A percentile compares a stretch with the other conserved stretches of the same genome.
These are phyloP conservation scores for Hypocryptadius cinnamomeus DNA, from an alignment of 2,113 vertebrate species.

Conservation along the genomic window DNA sequence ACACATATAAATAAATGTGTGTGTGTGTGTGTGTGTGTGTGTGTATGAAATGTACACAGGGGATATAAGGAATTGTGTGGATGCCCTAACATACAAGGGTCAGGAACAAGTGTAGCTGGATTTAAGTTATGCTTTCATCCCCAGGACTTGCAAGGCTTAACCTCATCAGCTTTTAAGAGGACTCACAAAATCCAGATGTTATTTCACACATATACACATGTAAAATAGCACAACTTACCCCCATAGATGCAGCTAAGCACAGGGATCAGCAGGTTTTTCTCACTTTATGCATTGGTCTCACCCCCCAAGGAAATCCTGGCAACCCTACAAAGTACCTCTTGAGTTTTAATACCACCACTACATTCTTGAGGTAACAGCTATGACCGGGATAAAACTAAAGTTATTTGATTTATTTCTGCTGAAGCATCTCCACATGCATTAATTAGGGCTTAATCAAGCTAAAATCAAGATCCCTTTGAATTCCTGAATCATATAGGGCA, in stretches of 20 bases:
- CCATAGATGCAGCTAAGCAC: not conserved
- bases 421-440: not conserved
- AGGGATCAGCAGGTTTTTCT: slow-evolving; percentile 39
- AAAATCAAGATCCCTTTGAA: not conserved
- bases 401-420: not conserved
- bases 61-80: not conserved
- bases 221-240: not conserved
- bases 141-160: not conserved
- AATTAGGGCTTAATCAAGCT: not conserved
- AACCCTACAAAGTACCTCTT: slow-evolving; percentile 1
- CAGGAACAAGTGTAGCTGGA: not conserved
- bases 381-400: not conserved
- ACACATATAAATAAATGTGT: not conserved
- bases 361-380: not conserved
- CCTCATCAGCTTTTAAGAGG: not conserved
- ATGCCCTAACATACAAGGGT: not conserved
- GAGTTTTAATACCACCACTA: not conserved
- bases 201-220: not conserved
- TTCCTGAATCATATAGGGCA: not conserved
- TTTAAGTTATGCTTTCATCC: not conserved
- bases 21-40: no score
- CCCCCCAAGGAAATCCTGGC: slow-evolving; percentile 14
- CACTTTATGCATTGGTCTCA: not conserved
- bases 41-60: not conserved
- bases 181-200: slow-evolving; percentile 27